A percentile compares a stretch with the other conserved stretches of the same genome.
Evolutionary conservation across 1,140 invertebrate species (phyloP).

Genomic region (Heterodera schachtii): DNA sequence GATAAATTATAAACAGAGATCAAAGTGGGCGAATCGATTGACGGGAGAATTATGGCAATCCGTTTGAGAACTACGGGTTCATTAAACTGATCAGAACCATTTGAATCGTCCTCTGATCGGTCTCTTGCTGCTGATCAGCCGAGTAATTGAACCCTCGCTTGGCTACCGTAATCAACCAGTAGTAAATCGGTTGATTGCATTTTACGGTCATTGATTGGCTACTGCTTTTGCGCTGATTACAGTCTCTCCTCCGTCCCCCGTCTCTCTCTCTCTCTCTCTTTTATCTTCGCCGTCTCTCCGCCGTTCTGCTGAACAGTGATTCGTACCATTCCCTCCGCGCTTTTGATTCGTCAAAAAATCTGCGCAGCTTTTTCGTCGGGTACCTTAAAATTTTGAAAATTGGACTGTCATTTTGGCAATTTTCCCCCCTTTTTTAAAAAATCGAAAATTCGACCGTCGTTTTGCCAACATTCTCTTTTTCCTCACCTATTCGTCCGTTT

Average conservation of each 20-base stretch:
- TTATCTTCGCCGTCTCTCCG: neutral
- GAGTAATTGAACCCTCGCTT: too few species aligned
- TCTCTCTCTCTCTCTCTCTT: too few species aligned
- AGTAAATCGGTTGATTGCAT: too few species aligned
- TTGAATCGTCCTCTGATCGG: too few species aligned
- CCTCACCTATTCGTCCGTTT: neutral
- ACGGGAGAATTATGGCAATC: too few species aligned
- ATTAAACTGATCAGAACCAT: too few species aligned
- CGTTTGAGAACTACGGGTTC: too few species aligned
- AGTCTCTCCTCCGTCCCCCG: neutral
- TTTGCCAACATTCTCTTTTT: neutral
- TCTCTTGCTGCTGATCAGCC: too few species aligned
- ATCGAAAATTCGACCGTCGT: too few species aligned
- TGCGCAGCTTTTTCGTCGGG: neutral
- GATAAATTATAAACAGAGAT: too few species aligned
- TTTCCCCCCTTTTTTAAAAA: neutral
- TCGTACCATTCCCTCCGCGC: slow-evolving; percentile 1
- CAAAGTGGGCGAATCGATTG: too few species aligned
- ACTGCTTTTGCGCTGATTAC: neutral
- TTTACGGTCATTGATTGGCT: too few species aligned
- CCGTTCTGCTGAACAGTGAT: neutral
- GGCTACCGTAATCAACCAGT: neutral
- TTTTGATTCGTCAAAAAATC: neutral
- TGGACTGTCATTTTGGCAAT: neutral
- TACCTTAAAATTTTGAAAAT: neutral